Evolutionary conservation across 2,797 vertebrate species (phyloP).

Genomic region (Anabacerthia variegaticeps): DNA sequence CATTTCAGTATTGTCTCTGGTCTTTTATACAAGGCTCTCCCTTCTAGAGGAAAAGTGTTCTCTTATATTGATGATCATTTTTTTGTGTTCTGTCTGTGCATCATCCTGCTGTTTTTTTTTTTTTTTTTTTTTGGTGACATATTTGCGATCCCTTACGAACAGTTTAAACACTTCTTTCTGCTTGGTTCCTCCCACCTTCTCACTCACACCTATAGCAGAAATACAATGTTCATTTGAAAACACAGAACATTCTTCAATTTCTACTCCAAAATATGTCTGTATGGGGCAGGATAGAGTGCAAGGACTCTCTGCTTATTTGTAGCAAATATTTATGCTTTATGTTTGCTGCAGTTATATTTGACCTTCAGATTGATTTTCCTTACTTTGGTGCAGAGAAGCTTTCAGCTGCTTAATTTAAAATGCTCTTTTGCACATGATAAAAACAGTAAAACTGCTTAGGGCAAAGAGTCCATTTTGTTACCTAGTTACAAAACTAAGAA

Average conservation of each 20-base stretch:
- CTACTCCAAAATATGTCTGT: background rate
- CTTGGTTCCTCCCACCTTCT: background rate
- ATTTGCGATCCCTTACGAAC: background rate
- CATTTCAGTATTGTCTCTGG: background rate
- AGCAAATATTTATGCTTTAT: background rate
- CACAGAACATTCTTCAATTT: background rate
- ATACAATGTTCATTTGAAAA: background rate
- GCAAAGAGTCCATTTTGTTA: background rate
- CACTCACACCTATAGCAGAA: background rate
- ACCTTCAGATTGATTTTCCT: background rate
- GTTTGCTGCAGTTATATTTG: background rate
- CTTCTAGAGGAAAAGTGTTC: background rate
- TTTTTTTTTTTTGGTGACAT: background rate
- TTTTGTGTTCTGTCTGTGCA: background rate
- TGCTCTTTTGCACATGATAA: background rate
- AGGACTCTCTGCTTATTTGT: background rate
- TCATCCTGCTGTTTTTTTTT: background rate
- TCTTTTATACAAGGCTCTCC: background rate
- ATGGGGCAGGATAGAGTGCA: background rate
- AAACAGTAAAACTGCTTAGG: background rate
- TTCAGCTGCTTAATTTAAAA: background rate
- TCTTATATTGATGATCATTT: background rate
- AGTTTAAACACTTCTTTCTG: conserved; percentile 15
- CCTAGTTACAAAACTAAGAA: background rate
- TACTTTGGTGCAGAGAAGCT: background rate